Evolutionary conservation across 2,888 invertebrate species (phyloP).

Genomic region (Diarsia rubi): DNA sequence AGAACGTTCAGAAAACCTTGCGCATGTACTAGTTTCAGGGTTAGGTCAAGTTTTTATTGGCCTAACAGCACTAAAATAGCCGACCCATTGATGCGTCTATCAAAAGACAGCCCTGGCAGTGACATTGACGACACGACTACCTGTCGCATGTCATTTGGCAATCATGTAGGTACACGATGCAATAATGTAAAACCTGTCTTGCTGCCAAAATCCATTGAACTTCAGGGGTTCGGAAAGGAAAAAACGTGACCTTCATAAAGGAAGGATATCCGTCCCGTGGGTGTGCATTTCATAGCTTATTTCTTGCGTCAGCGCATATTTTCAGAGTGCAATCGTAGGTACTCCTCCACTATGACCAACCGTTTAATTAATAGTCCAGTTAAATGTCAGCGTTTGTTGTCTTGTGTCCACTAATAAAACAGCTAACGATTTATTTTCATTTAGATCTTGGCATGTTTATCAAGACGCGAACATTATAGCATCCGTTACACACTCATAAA

Average conservation of each 20-base stretch:
- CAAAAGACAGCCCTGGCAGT: conserved; percentile 84
- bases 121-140: conserved; percentile 83
- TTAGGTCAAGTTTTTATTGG: conserved; percentile 85
- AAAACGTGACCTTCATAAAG: conserved; percentile 36
- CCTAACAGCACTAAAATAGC: conserved; percentile 82
- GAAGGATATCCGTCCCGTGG: conserved; percentile 74
- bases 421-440: conserved; percentile 83
- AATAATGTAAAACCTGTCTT: conserved; percentile 56
- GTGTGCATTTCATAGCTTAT: conserved; percentile 82
- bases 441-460: conserved; percentile 63
- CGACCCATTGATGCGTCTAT: conserved; percentile 84
- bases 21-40: conserved; percentile 69
- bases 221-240: conserved; percentile 27
- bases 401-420: conserved; percentile 76
- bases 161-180: conserved; percentile 63
- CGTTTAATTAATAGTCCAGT: conserved; percentile 85
- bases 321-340: conserved; percentile 78
- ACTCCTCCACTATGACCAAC: conserved; percentile 66
- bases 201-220: conserved; percentile 61
- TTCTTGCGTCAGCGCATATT: conserved; percentile 68
- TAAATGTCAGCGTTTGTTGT: conserved; percentile 87
- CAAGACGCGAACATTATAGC: conserved; percentile 39
- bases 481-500: conserved; percentile 52
- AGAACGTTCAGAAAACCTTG: conserved; percentile 66
- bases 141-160: conserved; percentile 81